Conservation (phyloP, 92 coral and sea anemone genomes). For the Epizoanthus ramosus region DNA sequence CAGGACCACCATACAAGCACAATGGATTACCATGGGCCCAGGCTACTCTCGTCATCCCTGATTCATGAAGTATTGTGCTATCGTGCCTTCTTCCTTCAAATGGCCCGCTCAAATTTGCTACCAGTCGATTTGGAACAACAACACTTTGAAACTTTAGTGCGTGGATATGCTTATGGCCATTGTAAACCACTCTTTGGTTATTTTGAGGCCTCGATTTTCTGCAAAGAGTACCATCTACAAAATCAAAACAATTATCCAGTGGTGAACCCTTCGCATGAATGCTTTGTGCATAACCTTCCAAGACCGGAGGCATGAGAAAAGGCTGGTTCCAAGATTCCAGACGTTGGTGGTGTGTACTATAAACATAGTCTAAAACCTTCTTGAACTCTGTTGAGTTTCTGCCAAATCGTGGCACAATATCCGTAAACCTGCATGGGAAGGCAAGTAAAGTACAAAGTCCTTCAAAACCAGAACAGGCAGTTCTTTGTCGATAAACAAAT, state of each 20-base stretch:
- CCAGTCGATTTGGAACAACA: constrained; percentile 35
- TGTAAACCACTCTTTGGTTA: constrained; percentile 29
- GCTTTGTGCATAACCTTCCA: constrained; percentile 19
- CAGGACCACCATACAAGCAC: constrained; percentile 15
- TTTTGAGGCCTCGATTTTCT: constrained; percentile 29
- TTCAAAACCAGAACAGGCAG: constrained; percentile 57
- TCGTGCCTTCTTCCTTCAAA: constrained; percentile 41
- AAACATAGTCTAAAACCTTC: constrained; percentile 3
- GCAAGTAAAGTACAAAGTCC: constrained; percentile 43
- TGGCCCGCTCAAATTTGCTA: constrained; percentile 26
- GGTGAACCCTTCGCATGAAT: constrained; percentile 37
- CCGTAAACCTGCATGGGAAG: constrained; percentile 40
- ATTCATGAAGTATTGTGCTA: constrained; percentile 8
- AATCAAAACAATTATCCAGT: constrained; percentile 38
- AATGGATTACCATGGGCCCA: not conserved
- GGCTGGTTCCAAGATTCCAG: constrained; percentile 26
- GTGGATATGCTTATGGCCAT: constrained; percentile 33
- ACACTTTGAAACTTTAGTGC: constrained; percentile 37
- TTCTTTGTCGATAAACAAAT: constrained; percentile 52
- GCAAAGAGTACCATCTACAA: constrained; percentile 48
- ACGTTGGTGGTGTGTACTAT: constrained; percentile 9
- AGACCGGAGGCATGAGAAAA: constrained; percentile 16
- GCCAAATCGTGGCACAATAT: constrained; percentile 28
- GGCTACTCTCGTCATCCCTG: not conserved
- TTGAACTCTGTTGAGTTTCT: constrained; percentile 9